Conservation (phyloP, 2,888 invertebrate species). For the Petrolisthes cinctipes region DNA sequence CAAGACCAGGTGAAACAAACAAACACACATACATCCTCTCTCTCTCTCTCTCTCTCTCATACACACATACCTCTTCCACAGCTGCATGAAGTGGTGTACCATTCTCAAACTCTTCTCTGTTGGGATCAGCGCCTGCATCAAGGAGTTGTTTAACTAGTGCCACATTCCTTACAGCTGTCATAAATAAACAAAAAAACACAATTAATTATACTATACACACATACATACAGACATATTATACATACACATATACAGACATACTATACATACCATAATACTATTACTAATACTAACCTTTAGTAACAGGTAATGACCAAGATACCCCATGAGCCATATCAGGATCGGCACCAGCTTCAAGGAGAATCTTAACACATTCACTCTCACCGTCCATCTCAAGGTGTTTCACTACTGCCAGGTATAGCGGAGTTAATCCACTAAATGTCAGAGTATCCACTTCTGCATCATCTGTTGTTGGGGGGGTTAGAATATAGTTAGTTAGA, state of each 20-base stretch:
- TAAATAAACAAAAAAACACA: neutral
- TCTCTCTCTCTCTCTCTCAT: too few species aligned
- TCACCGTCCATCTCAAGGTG: neutral
- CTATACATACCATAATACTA: neutral
- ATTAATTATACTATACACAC: neutral
- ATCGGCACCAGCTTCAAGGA: constrained; percentile 43
- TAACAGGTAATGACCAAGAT: constrained; percentile 32
- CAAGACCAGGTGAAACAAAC: too few species aligned
- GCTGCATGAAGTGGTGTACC: constrained; percentile 32
- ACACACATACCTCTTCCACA: constrained; percentile 33
- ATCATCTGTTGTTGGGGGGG: constrained; percentile 31
- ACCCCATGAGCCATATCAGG: constrained; percentile 37
- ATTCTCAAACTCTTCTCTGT: constrained; percentile 19
- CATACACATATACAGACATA: neutral
- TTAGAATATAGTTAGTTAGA: too few species aligned
- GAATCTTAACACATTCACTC: constrained; percentile 20
- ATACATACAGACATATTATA: neutral
- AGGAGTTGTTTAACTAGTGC: constrained; percentile 2
- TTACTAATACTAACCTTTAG: too few species aligned
- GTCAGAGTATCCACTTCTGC: constrained; percentile 33
- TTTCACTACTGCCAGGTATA: constrained; percentile 14
- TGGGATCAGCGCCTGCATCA: constrained; percentile 36
- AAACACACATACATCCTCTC: too few species aligned
- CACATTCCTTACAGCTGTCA: constrained; percentile 29
- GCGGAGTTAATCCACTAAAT: constrained; percentile 18